phyloP scores from a whole-genome alignment of 1,140 invertebrate species.

The Leucophenga varia region DNA sequence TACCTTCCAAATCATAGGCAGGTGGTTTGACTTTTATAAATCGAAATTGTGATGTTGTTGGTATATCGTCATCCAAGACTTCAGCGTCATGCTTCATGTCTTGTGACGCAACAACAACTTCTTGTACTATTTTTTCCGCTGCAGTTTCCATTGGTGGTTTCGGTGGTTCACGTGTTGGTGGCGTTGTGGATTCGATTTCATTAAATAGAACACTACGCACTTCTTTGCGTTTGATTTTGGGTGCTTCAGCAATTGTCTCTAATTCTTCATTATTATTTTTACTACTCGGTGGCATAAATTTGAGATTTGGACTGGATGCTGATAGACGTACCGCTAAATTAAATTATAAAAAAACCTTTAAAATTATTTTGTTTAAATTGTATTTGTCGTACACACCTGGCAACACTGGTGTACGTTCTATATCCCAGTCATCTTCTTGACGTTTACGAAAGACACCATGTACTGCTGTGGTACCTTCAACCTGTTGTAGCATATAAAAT shows the following conservation, averaged over 20 bases:
- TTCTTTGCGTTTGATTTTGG: slow-evolving; percentile 17
- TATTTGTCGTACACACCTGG: slow-evolving; percentile 24
- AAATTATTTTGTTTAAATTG: not conserved
- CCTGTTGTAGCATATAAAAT: slow-evolving; percentile 16
- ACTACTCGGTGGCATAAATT: slow-evolving; percentile 8
- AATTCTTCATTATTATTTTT: slow-evolving; percentile 1
- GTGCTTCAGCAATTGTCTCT: not conserved
- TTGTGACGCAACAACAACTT: no score
- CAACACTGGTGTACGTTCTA: slow-evolving; percentile 29
- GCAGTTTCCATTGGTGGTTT: slow-evolving; percentile 30
- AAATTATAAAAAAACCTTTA: not conserved
- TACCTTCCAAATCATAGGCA: no score
- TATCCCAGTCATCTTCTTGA: slow-evolving; percentile 44
- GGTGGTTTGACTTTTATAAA: no score
- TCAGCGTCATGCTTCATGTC: no score
- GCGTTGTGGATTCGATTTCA: slow-evolving; percentile 22
- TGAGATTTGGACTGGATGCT: slow-evolving; percentile 38
- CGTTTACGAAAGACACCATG: slow-evolving; percentile 49
- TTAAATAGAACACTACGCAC: slow-evolving; percentile 30
- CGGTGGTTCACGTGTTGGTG: slow-evolving; percentile 40
- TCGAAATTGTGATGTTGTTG: slow-evolving; percentile 1
- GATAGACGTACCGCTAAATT: slow-evolving; percentile 17
- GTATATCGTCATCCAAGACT: slow-evolving; percentile 14
- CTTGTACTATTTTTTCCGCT: no score
- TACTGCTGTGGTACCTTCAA: slow-evolving; percentile 41